Evolutionary conservation across 2,797 vertebrate genomes (phyloP).

Genomic region (Phoxinus dragarum): DNA sequence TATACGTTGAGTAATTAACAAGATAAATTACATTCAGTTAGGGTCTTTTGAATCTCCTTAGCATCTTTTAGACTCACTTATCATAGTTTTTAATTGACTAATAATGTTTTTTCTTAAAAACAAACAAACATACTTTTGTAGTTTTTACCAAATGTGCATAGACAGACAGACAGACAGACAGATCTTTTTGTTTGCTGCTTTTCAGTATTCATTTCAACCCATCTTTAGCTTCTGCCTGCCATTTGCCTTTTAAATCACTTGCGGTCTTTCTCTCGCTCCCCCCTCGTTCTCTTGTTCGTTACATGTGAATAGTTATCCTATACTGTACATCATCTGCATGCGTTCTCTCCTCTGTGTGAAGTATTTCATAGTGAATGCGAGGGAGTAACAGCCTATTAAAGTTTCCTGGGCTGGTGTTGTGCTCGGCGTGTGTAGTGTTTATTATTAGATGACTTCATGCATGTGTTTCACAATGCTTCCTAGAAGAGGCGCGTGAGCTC

Average conservation of each 20-base stretch:
- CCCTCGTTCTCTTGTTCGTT: not conserved
- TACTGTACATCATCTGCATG: not conserved
- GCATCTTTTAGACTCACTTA: constrained; percentile 1
- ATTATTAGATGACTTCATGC: constrained; percentile 22
- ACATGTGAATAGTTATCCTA: not conserved
- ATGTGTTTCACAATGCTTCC: not conserved
- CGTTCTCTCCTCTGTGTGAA: constrained; percentile 1
- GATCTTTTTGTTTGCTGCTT: not conserved
- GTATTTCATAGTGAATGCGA: constrained; percentile 9
- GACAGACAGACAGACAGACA: not conserved
- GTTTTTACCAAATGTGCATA: not conserved
- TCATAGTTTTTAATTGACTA: not conserved
- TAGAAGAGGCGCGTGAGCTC: constrained; percentile 6
- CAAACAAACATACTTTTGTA: not conserved
- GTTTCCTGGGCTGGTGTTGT: constrained; percentile 26
- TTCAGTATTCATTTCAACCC: not conserved
- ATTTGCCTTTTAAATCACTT: not conserved
- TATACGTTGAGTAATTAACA: constrained; percentile 6
- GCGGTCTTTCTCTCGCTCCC: too few species aligned
- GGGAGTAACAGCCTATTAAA: constrained; percentile 36
- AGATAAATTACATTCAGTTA: not conserved
- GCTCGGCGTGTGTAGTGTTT: not conserved
- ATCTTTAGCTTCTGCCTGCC: not conserved
- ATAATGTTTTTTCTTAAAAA: not conserved
- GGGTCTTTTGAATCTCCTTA: constrained; percentile 1